Evolutionary conservation across 2,888 invertebrate genomes (phyloP), one percentile per base, ranked within the genome.

Genomic region (Cryptocheilus praepositus): DNA sequence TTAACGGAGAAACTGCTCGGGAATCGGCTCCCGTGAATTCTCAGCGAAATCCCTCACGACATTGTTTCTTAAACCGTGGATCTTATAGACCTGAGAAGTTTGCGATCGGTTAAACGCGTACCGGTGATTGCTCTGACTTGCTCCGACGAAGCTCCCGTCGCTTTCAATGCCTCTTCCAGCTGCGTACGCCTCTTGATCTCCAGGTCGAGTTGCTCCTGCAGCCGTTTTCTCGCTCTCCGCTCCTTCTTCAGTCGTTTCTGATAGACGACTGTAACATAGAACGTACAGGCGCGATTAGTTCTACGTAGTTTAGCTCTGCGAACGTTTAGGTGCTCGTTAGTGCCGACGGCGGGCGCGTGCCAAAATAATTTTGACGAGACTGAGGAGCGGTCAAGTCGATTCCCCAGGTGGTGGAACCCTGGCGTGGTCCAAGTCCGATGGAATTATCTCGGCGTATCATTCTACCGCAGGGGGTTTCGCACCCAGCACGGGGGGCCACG

Each of bases 171-270:
- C 74, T 95, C 95, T 86, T 96, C 95, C 70, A 95, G 91, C 86
- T 95, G 95, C 80, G 92, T 91, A 86, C 95, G 92, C 89, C 94
- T 92, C 89, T 95, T 96, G 82, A 94, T 91, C 89, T 96, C 96
- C 81, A 92, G 87, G 79, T 95, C 95, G 73, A 97, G 89, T 86
- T 96, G 96, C 79, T 96, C 96, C 85, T 97, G 96, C 65, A 96
- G 91, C 81, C 95, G 93, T 86, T 95, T 93, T 82, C 96, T 92
- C 73, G 94, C 93, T 88, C 95, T 93, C 79, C 95, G 92, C 88
- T 97, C 97, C 84, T 95, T 95, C 91, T 96, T 94, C 90, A 96
- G 92, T 72, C 96, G 93, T 89, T 97, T 97, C 89, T 97, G 96
- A 89, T 95, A 96, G 88, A 95, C 91, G 73, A 94, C 97, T 97